Base-by-base conservation (phyloP, 2,113 vertebrate species). In the Tapirus terrestris region DNA sequence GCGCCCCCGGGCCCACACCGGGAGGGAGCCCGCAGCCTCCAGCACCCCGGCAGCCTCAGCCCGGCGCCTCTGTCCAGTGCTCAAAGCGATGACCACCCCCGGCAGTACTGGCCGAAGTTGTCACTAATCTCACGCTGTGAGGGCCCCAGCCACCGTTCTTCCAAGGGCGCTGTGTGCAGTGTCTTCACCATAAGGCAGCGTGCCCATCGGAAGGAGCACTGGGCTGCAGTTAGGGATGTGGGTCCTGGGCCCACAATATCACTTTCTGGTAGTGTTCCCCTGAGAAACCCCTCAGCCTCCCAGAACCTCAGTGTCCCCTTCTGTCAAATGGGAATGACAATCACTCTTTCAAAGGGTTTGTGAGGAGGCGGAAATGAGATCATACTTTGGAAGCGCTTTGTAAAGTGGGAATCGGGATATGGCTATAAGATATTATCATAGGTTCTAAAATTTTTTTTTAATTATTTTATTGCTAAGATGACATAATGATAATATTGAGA, bases 111-210 rank as follows among this genome's bases (percentile, higher is more conserved):
- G 33, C 10, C 12, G 11, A 11, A 2, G 3, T 0, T 8, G 14
- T 7, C 39, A 3, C 27, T 0, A 2, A 6, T 2, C 65, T 75
- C 82, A 12, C 0, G 25, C 76, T 33, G 14, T 0, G 4, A 85
- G 31, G 27, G 58, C 27, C 20, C 0, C 5, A 6, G 27, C 20
- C 16, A 1, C 39, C 14, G 0, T 27, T 12, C 51, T 58, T 33
- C 75, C 36, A 0, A 2, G 20, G 0, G 0, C 0, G 0, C 29
- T 1, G 8, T 3, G 2, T 8, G 3, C 0, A 21, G 33, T 11
- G 51, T 14, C 73, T 20, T 13, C 23, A 17, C 1, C 33, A 58
- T 31, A 27, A 51, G 51, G 21, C 36, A 56, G 9, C 29, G 0
- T 16, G 39, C 43, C 67, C 10, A 45, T 25, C 0, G 11, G 20